A percentile compares a stretch with the other conserved stretches of the same genome.
Conservation (phyloP, 2,888 invertebrate species). For the Auanema freiburgensis region DNA sequence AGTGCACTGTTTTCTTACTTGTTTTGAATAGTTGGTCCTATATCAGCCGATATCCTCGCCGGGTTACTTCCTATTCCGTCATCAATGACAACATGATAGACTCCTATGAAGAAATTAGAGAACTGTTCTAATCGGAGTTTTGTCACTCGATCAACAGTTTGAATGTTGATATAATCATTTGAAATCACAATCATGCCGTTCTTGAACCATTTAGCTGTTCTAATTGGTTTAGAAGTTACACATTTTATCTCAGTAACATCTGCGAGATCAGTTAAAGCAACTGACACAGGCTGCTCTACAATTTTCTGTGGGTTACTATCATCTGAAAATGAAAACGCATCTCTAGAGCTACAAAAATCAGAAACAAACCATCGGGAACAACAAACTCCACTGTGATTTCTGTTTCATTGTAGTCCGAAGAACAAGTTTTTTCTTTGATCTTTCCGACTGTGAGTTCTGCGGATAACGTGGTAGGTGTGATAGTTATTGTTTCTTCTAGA, state of each 20-base stretch:
- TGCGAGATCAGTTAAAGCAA: slow-evolving; percentile 27
- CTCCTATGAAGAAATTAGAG: slow-evolving; percentile 35
- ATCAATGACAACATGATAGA: slow-evolving; percentile 45
- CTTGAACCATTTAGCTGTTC: slow-evolving; percentile 37
- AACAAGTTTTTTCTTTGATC: slow-evolving; percentile 16
- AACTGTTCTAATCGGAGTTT: slow-evolving; percentile 31
- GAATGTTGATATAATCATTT: slow-evolving; percentile 27
- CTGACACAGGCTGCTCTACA: slow-evolving; percentile 33
- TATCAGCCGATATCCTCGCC: slow-evolving; percentile 31
- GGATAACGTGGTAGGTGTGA: too few species aligned
- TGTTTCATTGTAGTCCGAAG: background rate
- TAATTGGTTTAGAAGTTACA: slow-evolving; percentile 26
- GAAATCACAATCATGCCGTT: slow-evolving; percentile 38
- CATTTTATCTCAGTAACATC: slow-evolving; percentile 26
- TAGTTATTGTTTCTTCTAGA: too few species aligned
- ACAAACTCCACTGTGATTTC: too few species aligned
- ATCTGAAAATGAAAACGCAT: background rate
- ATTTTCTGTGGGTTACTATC: slow-evolving; percentile 25
- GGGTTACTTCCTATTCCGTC: slow-evolving; percentile 34
- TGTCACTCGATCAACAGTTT: slow-evolving; percentile 19
- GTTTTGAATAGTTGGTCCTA: slow-evolving; percentile 34
- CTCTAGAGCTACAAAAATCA: too few species aligned
- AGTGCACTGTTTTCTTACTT: slow-evolving; percentile 27
- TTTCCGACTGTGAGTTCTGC: slow-evolving; percentile 9
- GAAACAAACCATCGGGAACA: too few species aligned